Evolutionary conservation across 1,140 invertebrate species (phyloP).

Genomic region (Cherax destructor): DNA sequence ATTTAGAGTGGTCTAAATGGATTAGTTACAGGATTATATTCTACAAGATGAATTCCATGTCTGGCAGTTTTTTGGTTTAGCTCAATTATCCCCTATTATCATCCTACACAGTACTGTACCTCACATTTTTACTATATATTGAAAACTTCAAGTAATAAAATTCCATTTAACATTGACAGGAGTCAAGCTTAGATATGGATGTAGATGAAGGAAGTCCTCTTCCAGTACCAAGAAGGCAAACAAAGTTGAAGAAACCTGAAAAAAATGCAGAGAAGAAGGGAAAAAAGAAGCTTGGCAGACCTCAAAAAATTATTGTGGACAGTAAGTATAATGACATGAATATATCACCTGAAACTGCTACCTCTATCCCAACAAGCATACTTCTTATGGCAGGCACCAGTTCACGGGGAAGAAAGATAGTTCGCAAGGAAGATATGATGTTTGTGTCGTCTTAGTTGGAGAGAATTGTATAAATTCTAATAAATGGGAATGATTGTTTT

Average conservation of each 20-base stretch:
- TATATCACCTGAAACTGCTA: not conserved
- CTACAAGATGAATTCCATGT: no score
- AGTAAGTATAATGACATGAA: not conserved
- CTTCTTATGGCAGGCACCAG: slow-evolving; percentile 60
- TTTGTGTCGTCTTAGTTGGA: slow-evolving; percentile 26
- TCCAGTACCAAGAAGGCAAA: not conserved
- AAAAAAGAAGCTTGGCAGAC: slow-evolving; percentile 18
- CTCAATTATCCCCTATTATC: no score
- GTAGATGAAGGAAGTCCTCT: slow-evolving; percentile 59
- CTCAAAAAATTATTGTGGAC: slow-evolving; percentile 21
- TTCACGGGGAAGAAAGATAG: slow-evolving; percentile 51
- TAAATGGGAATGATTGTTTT: no score
- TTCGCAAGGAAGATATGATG: slow-evolving; percentile 61
- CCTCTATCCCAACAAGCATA: slow-evolving; percentile 42
- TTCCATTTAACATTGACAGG: not conserved
- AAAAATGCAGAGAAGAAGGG: not conserved
- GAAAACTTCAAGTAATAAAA: no score
- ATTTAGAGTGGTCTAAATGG: no score
- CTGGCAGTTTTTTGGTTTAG: no score
- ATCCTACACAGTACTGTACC: no score
- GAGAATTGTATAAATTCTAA: no score
- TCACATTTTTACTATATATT: no score
- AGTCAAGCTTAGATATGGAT: slow-evolving; percentile 51
- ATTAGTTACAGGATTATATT: no score
- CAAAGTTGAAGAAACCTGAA: not conserved